Evolutionary conservation across 2,113 vertebrate genomes (phyloP).

Genomic region (Neolamprologus sp.): DNA sequence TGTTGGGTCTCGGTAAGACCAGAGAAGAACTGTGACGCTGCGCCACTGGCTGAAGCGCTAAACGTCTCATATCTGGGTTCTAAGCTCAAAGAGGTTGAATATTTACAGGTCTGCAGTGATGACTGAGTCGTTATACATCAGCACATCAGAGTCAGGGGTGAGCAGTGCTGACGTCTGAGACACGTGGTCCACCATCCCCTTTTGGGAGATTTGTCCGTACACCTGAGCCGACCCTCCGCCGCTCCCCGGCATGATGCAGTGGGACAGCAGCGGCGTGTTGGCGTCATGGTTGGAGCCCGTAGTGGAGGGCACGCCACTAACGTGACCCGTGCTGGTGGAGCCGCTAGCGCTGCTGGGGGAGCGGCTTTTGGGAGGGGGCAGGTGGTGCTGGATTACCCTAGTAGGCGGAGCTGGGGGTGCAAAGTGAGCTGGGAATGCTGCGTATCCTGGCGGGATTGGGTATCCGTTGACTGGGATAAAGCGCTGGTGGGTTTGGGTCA

Average conservation of each 20-base stretch:
- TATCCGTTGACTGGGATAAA: conserved; percentile 96
- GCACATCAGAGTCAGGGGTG: conserved; percentile 77
- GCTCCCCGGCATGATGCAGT: conserved; percentile 80
- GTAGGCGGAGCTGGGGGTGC: conserved; percentile 69
- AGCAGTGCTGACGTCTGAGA: conserved; percentile 82
- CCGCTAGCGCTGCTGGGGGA: conserved; percentile 97
- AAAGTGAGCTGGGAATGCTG: conserved; percentile 91
- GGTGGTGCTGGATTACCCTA: conserved; percentile 90
- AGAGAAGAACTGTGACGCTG: not conserved
- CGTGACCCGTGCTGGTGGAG: conserved; percentile 95
- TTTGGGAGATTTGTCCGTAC: conserved; percentile 86
- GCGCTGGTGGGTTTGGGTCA: conserved; percentile 82
- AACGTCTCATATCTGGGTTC: not conserved
- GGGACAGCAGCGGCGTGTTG: conserved; percentile 91
- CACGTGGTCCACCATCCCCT: conserved; percentile 80
- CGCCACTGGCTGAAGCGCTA: not conserved
- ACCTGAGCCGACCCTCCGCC: conserved; percentile 68
- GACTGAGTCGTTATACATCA: conserved; percentile 86
- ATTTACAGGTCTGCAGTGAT: conserved; percentile 87
- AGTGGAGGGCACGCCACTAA: conserved; percentile 91
- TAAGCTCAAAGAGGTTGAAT: not conserved
- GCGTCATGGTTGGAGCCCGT: conserved; percentile 97
- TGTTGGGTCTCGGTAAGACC: not conserved
- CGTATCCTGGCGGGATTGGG: conserved; percentile 91
- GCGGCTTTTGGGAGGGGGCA: conserved; percentile 93